phyloP scores from a whole-genome alignment of 2,113 vertebrate species.

The Myrmecobius fasciatus region DNA sequence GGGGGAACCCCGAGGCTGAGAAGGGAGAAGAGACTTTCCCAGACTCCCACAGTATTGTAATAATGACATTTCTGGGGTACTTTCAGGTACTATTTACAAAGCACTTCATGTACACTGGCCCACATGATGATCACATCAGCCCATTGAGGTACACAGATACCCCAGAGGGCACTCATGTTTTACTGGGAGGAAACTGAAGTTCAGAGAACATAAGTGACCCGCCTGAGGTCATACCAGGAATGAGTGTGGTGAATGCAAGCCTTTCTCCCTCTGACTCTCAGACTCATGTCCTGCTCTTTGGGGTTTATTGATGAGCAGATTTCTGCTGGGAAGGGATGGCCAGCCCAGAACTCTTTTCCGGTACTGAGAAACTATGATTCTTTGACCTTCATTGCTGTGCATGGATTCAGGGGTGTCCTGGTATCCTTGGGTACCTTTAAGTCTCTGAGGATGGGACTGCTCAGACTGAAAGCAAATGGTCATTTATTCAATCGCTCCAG shows the following conservation, averaged over 20 bases:
- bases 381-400: not conserved
- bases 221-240: not conserved
- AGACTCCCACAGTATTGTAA: not conserved
- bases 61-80: not conserved
- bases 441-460: not conserved
- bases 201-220: not conserved
- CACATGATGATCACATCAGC: not conserved
- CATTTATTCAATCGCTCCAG: not conserved
- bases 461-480: not conserved
- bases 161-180: accelerated
- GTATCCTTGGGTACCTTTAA: not conserved
- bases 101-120: not conserved
- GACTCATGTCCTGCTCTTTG: not conserved
- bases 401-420: not conserved
- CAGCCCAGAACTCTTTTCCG: not conserved
- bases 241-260: not conserved
- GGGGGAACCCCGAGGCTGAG: not conserved
- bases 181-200: not conserved
- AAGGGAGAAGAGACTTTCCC: not conserved
- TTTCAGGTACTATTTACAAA: not conserved
- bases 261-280: not conserved
- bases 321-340: not conserved
- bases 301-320: not conserved
- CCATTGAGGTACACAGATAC: not conserved
- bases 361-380: not conserved